Evolutionary conservation across 2,113 vertebrate species (phyloP), one percentile per base, ranked within the genome.

Genomic region (Neopipo cinnamomea): DNA sequence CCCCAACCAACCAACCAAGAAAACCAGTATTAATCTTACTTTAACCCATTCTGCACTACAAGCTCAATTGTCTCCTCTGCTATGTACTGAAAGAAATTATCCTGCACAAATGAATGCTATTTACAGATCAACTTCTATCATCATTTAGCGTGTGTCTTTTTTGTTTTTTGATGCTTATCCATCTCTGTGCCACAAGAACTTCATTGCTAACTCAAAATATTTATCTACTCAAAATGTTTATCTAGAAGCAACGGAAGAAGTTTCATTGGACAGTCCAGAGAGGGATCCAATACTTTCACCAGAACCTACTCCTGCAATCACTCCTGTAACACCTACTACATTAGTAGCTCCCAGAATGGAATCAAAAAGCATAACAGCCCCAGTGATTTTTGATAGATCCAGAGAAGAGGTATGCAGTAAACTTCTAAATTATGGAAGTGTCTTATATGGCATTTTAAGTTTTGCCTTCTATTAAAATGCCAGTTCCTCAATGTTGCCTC

Each of bases 241-340:
- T 96, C 31, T 91, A 99, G 99, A 99, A 97, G 99, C 99, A 50
- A 99, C 99, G 87, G 99, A 99, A 96, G 99, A 99, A 95, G 99
- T 99, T 72, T 99, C 99, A 11, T 87, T 99, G 98, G 99, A 99
- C 96, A 99, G 99, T 97, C 99, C 99, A 0, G 99, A 99, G 97
- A 98, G 99, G 61, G 99, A 99, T 50, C 98, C 98, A 20, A 98
- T 99, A 70, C 97, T 99, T 47, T 99, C 99, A 5, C 98, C 99
- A 44, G 99, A 99, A 22, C 98, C 99, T 56, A 99, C 99, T 63
- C 99, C 99, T 39, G 99, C 98, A 85, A 98, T 99, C 96, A 99
- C 99, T 42, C 99, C 99, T 87, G 98, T 99, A 86, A 99, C 99
- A 6, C 99, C 99, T 52, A 98, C 98, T 61, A 96, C 98, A 35